phyloP scores from a whole-genome alignment of 2,888 invertebrate species.

The Microctonus brassicae region DNA sequence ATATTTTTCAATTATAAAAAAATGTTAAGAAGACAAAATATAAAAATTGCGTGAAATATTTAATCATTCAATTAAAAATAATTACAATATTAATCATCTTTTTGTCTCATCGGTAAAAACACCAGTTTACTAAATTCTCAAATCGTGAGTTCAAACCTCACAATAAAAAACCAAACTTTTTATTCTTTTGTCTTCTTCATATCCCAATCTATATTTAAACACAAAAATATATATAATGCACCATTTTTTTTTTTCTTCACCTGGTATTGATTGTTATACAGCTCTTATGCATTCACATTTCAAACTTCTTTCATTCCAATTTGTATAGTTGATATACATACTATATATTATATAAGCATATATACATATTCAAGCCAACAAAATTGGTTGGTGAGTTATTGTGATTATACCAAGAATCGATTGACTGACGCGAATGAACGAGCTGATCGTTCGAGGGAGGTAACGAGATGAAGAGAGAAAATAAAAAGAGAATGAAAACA shows the following conservation, averaged over 20 bases:
- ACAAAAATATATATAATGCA: conserved; percentile 1
- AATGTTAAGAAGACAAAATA: too few species aligned
- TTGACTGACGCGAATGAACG: conserved; percentile 35
- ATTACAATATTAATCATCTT: too few species aligned
- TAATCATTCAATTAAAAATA: too few species aligned
- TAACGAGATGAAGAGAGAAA: neutral
- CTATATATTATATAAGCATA: too few species aligned
- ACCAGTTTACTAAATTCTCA: conserved; percentile 89
- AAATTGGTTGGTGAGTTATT: conserved; percentile 54
- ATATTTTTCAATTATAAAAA: too few species aligned
- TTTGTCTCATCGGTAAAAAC: conserved; percentile 90
- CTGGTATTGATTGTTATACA: neutral
- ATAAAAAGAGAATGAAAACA: neutral
- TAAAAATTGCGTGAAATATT: too few species aligned
- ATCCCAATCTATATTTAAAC: neutral
- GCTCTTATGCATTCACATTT: neutral
- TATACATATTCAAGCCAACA: conserved; percentile 6
- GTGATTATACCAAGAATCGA: conserved; percentile 57
- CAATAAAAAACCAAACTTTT: conserved; percentile 80
- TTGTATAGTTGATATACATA: too few species aligned
- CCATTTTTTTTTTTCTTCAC: neutral
- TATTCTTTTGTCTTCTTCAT: neutral
- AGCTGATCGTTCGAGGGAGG: neutral
- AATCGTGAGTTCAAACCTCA: conserved; percentile 91
- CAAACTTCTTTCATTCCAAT: conserved; percentile 3